A percentile compares a stretch with the other conserved stretches of the same genome.
Conservation (phyloP, 2,888 invertebrate species). For the Oscheius sp. region DNA sequence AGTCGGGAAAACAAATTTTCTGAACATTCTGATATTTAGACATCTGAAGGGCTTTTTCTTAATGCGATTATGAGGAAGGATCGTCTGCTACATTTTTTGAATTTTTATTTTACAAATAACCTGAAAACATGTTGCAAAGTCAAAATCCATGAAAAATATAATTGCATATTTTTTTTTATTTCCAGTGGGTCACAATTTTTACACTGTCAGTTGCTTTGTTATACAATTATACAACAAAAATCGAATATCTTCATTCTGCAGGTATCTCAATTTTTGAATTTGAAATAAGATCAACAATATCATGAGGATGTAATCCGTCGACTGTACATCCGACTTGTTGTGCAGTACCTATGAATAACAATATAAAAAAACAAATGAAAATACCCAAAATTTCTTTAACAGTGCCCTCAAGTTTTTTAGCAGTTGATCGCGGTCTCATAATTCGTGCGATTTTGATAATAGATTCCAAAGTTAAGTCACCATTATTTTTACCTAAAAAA, state of each 20-base stretch:
- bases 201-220: too few relatives aligned
- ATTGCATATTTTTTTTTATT: too few relatives aligned
- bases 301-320: slow-evolving; percentile 81
- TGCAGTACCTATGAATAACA: slow-evolving; percentile 70
- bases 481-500: slow-evolving; percentile 90
- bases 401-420: slow-evolving; percentile 87
- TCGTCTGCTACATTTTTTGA: too few relatives aligned
- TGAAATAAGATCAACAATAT: slow-evolving; percentile 83
- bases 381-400: slow-evolving; percentile 78
- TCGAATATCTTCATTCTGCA: slow-evolving; percentile 64
- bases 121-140: too few relatives aligned
- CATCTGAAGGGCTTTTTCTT: too few relatives aligned
- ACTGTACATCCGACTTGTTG: slow-evolving; percentile 76
- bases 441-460: slow-evolving; percentile 86
- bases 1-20: too few relatives aligned
- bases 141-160: too few relatives aligned
- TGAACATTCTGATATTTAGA: too few relatives aligned
- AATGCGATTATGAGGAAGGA: too few relatives aligned
- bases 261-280: slow-evolving; percentile 67
- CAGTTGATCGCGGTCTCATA: slow-evolving; percentile 95
- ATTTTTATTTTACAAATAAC: too few relatives aligned
- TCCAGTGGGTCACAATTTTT: too few relatives aligned
- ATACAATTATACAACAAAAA: too few relatives aligned
- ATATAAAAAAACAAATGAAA: background rate
- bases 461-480: slow-evolving; percentile 93